These are phyloP conservation scores for Nemoura dubitans DNA, from an alignment of 2,888 invertebrate genomes.

Conservation along the genomic window DNA sequence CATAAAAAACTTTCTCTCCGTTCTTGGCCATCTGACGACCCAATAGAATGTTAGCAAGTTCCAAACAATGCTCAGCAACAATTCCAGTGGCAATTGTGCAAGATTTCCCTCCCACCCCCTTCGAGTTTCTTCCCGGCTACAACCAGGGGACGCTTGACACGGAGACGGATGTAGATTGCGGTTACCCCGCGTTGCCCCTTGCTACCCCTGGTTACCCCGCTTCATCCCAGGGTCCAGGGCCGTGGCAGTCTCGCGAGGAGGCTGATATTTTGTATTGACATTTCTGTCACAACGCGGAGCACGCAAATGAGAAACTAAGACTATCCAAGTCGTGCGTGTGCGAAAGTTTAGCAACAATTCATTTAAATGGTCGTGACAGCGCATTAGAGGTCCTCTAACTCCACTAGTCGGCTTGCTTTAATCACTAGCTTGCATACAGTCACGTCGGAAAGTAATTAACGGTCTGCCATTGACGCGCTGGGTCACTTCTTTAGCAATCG, in stretches of 20 bases:
- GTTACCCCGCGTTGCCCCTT: too few species aligned
- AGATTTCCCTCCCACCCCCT: not conserved
- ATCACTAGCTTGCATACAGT: not conserved
- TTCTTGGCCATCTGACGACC: too few species aligned
- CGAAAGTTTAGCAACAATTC: not conserved
- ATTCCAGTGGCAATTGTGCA: not conserved
- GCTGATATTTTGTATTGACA: conserved; percentile 12
- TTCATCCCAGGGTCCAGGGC: too few species aligned
- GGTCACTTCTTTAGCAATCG: not conserved
- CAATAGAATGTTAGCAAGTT: too few species aligned
- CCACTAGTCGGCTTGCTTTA: not conserved
- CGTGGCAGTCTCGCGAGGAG: not conserved
- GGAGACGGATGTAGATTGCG: not conserved
- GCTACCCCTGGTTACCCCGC: too few species aligned
- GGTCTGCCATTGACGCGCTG: not conserved
- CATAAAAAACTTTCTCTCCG: too few species aligned
- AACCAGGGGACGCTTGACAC: not conserved
- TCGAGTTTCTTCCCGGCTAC: not conserved
- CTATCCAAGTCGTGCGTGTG: not conserved
- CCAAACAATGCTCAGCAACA: not conserved
- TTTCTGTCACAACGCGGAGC: not conserved
- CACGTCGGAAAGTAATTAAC: not conserved
- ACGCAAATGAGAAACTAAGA: not conserved
- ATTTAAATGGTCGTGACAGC: not conserved
- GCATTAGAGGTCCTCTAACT: not conserved